Evolutionary conservation across 2,888 invertebrate species (phyloP), one percentile per base, ranked within the genome.

Genomic region (Troides helena): DNA sequence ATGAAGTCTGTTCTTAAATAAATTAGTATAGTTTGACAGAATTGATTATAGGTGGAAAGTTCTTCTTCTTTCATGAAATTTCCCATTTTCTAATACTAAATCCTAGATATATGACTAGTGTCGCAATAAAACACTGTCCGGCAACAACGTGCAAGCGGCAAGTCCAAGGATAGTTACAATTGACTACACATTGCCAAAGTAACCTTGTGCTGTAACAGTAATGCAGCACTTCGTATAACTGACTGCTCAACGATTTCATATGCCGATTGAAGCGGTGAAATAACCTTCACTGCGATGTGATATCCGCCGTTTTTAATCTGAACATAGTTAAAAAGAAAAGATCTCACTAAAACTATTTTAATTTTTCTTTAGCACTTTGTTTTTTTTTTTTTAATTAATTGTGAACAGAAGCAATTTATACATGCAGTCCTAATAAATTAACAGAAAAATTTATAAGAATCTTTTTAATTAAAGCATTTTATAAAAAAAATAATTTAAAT

Each of bases 111-210:
- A n/a, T n/a, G 18, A 0, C 18, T 18, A 18, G 18, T 53, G 53
- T 58, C 23, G 57, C 57, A 58, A 58, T 58, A 4, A 39, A 62
- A 62, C 62, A 66, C 58, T 14, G 46, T 56, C 61, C 50, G 39
- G 36, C 36, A 58, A 36, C 50, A 62, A 50, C 36, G 53, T 67
- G 62, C 69, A 70, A 70, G 62, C 62, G 62, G 62, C 69, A 70
- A 70, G 69, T 70, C 69, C 69, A 70, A 70, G 69, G 69, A 62
- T 70, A 66, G 62, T 65, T 62, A 62, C 62, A 62, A 62, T 65
- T 46, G 66, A 58, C 50, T 57, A 65, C 30, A 50, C 66, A 66
- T 66, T 70, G 62, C 62, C n/a, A 58, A 58, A 66, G 69, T 58
- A 23, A 70, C 69, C 65, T 66, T 70, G 69, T 66, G 62, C 65